phyloP scores from a whole-genome alignment of 1,140 invertebrate species.

The Myzus persicae region DNA sequence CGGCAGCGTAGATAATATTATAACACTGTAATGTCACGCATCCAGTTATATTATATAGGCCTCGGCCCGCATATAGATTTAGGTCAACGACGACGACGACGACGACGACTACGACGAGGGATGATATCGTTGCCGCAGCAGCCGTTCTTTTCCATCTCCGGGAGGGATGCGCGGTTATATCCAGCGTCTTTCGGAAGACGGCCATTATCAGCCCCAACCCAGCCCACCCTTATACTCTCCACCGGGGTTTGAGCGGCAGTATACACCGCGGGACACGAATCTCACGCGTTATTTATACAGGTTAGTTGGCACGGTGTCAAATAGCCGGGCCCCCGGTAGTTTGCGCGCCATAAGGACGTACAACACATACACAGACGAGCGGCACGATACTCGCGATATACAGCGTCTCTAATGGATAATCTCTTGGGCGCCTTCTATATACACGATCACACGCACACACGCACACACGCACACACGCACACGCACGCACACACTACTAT shows the following conservation, averaged over 20 bases:
- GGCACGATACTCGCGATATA: not conserved
- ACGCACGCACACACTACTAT: too few species aligned
- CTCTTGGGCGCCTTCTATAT: not conserved
- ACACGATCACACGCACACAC: not conserved
- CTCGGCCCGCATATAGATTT: not conserved
- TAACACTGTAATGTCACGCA: not conserved
- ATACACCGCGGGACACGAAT: conserved; percentile 34
- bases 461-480: too few species aligned
- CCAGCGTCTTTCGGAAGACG: not conserved
- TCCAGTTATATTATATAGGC: not conserved
- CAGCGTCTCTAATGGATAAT: conserved; percentile 46
- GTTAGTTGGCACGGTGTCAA: conserved; percentile 54
- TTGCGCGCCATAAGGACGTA: conserved; percentile 30
- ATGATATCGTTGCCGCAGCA: not conserved
- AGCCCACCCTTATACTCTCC: not conserved
- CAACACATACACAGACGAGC: not conserved
- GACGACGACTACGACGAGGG: not conserved
- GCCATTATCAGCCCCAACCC: not conserved
- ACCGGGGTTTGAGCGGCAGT: not conserved
- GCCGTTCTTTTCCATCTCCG: not conserved
- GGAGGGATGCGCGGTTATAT: not conserved
- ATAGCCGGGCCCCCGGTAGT: conserved; percentile 19
- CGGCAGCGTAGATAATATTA: not conserved
- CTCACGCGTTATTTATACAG: conserved; percentile 53
- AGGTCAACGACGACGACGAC: not conserved